A percentile compares a stretch with the other conserved stretches of the same genome.
Evolutionary conservation across 2,113 vertebrate genomes (phyloP).

Genomic region (Stomatorhinus ivindoensis): DNA sequence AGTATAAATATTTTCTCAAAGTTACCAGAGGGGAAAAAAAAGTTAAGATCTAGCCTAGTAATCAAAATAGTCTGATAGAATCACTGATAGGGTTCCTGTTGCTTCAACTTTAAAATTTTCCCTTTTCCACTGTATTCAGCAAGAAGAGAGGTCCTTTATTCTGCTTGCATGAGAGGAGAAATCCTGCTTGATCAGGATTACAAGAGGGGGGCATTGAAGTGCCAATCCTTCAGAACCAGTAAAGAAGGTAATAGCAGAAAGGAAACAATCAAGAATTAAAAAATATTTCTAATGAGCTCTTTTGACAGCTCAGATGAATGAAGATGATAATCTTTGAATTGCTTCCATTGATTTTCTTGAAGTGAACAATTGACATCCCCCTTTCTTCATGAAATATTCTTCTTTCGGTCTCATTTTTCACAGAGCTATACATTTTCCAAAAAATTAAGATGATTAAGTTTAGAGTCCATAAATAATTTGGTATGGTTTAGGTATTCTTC

Average conservation of each 20-base stretch:
- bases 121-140: neutral
- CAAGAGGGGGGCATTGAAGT: neutral
- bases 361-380: neutral
- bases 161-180: neutral
- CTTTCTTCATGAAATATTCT: neutral
- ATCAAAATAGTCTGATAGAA: neutral
- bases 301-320: neutral
- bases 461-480: neutral
- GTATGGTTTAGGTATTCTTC: neutral
- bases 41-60: neutral
- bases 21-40: neutral
- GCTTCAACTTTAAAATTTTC: neutral
- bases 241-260: neutral
- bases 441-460: neutral
- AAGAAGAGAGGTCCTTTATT: neutral
- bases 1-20: neutral
- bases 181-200: conserved; percentile 8
- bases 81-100: neutral
- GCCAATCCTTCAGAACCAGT: neutral
- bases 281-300: neutral
- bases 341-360: neutral
- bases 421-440: neutral
- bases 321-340: neutral
- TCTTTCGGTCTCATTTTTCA: neutral
- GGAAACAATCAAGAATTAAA: neutral